These are phyloP conservation scores for Pachyrhynchus sulphureomaculatus DNA, from an alignment of 1,140 invertebrate genomes.

Conservation along the genomic window DNA sequence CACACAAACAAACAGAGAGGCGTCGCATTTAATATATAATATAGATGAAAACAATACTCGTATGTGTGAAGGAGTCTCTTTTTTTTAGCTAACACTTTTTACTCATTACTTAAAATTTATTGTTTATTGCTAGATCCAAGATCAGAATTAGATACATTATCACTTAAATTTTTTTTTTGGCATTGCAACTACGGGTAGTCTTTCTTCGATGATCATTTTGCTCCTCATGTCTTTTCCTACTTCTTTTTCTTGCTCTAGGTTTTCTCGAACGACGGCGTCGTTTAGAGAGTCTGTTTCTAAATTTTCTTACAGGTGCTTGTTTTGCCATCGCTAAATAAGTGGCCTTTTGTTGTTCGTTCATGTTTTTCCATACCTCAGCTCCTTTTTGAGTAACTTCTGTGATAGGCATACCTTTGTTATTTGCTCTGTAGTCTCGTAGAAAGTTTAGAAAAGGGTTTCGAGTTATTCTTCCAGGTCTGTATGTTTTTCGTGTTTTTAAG, in stretches of 20 bases:
- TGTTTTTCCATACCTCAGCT: conserved; percentile 11
- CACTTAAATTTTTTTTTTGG: too few species aligned
- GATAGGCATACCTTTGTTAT: background rate
- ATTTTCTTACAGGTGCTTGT: background rate
- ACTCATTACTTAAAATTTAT: too few species aligned
- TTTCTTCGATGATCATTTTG: background rate
- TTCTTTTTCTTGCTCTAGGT: too few species aligned
- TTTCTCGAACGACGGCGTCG: background rate
- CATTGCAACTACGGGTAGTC: too few species aligned
- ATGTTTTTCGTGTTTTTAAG: background rate
- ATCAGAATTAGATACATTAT: too few species aligned
- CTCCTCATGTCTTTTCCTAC: background rate
- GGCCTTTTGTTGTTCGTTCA: conserved; percentile 18
- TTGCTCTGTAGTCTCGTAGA: background rate
- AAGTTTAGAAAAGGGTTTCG: conserved; percentile 21
- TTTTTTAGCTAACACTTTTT: too few species aligned
- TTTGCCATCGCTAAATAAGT: conserved; percentile 7
- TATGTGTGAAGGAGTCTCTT: too few species aligned
- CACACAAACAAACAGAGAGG: too few species aligned
- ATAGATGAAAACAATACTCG: too few species aligned
- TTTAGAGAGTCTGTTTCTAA: background rate
- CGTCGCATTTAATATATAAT: too few species aligned
- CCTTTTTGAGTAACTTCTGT: conserved; percentile 1
- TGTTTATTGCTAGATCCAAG: too few species aligned
- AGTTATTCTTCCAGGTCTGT: conserved; percentile 1